Conservation (phyloP, 2,888 invertebrate species). For the Drosophila gaucha region DNA sequence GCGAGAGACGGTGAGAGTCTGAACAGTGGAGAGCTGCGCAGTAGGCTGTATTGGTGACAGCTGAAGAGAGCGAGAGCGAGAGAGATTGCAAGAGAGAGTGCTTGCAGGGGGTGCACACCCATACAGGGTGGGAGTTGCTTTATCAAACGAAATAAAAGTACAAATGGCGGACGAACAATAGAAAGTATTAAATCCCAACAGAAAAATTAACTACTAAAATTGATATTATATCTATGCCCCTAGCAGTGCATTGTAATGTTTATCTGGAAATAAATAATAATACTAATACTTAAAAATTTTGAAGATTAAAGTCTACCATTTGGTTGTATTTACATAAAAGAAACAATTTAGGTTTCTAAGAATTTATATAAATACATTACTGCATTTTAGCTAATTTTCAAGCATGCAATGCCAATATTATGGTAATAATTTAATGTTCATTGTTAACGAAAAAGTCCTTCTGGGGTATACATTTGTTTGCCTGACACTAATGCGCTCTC, state of each 20-base stretch:
- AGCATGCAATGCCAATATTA: too few species aligned
- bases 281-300: too few species aligned
- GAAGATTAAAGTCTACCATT: too few species aligned
- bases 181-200: slow-evolving; percentile 1
- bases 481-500: slow-evolving; percentile 10
- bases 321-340: too few species aligned
- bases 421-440: too few species aligned
- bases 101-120: slow-evolving; percentile 41
- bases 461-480: slow-evolving; percentile 25
- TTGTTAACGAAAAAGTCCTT: slow-evolving; percentile 20
- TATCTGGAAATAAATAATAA: too few species aligned
- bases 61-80: slow-evolving; percentile 8
- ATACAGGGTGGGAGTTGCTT: slow-evolving; percentile 69
- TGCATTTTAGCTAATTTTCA: too few species aligned
- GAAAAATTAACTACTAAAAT: neutral
- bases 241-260: too few species aligned
- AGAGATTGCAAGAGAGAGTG: slow-evolving; percentile 17
- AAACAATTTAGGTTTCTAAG: too few species aligned
- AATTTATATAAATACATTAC: too few species aligned
- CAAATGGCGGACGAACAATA: slow-evolving; percentile 65
- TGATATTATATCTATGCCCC: neutral
- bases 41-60: slow-evolving; percentile 4
- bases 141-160: slow-evolving; percentile 64
- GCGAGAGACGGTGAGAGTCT: slow-evolving; percentile 20
- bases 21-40: slow-evolving; percentile 10